Conservation (phyloP, 2,797 vertebrate species). For the Amphiprion clarkii region DNA sequence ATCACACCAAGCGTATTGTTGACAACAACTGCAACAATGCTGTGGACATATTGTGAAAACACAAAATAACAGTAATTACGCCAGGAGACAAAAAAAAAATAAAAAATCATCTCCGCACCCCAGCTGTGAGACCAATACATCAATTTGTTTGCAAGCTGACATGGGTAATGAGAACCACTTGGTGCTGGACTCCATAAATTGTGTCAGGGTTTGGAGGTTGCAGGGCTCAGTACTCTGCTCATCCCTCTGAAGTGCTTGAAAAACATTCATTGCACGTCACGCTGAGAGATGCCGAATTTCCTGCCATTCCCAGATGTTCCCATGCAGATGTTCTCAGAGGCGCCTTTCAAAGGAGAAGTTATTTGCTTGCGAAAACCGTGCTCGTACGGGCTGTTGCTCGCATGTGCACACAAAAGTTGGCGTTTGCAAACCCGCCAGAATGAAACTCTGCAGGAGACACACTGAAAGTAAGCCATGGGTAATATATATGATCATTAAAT, state of each 20-base stretch:
- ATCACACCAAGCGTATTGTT: slow-evolving; percentile 38
- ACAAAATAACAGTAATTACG: slow-evolving; percentile 68
- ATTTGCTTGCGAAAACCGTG: slow-evolving; percentile 59
- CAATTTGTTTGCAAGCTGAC: slow-evolving; percentile 93
- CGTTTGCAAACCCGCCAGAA: slow-evolving; percentile 24
- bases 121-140: slow-evolving; percentile 87
- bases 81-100: slow-evolving; percentile 46
- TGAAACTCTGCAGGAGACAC: slow-evolving; percentile 7
- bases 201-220: slow-evolving; percentile 80
- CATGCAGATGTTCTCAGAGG: slow-evolving; percentile 88
- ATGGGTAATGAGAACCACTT: slow-evolving; percentile 94
- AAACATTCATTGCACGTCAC: slow-evolving; percentile 86
- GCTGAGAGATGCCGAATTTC: slow-evolving; percentile 87
- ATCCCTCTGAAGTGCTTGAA: slow-evolving; percentile 81
- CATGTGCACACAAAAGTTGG: slow-evolving; percentile 19
- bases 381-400: slow-evolving; percentile 51
- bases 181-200: slow-evolving; percentile 85
- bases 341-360: slow-evolving; percentile 75
- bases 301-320: slow-evolving; percentile 92
- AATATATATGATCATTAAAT: background rate
- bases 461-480: slow-evolving; percentile 1
- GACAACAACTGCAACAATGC: slow-evolving; percentile 56
- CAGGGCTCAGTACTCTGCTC: slow-evolving; percentile 66
- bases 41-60: slow-evolving; percentile 59
- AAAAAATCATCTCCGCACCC: slow-evolving; percentile 54